Base-by-base conservation (phyloP, 2,113 vertebrate genomes). In the Cacatua alba region DNA sequence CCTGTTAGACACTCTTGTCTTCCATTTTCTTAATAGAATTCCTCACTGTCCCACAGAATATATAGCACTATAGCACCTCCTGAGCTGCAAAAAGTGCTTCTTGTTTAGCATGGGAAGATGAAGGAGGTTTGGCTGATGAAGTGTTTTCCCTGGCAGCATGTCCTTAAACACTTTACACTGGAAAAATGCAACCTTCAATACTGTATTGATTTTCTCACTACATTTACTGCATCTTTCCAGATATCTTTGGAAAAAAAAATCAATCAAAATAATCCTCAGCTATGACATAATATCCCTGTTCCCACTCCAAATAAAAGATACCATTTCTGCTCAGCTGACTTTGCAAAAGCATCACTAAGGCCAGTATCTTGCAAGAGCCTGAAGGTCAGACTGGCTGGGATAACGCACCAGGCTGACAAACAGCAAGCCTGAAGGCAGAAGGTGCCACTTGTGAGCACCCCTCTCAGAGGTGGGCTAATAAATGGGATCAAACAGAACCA, bases 101-200 rank as follows among this genome's bases (percentile, higher is more conserved):
- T 35, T 75, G 17, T 69, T 70, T 53, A 89, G 28, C 0, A 0
- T 26, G 31, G 14, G 26, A 68, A 76, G 37, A 67, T 60, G 41
- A 33, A 31, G 28, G n/a, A 77, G 46, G 52, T 79, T 24, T 70
- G 82, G 76, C 17, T 92, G 53, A 69, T 35, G 25, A 86, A 85
- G 41, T 63, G 11, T 57, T 69, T 77, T 60, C 16, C 90, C 46
- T 68, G 70, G 10, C 46, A 81, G 63, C 19, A 67, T 17, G 33
- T 74, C 60, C 84, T 84, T 92, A 82, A 39, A 70, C 25, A 78
- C 59, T 86, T 78, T 23, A 49, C 17, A 16, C 17, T 72, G 65
- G 52, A 89, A 95, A 95, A 95, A 94, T 46, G 49, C 81, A 96
- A 13, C 49, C 41, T 94, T 92, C 72, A 72, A 79, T 82, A 84